Conservation (phyloP, 2,113 vertebrate species). For the Gymnorhina tibicen region DNA sequence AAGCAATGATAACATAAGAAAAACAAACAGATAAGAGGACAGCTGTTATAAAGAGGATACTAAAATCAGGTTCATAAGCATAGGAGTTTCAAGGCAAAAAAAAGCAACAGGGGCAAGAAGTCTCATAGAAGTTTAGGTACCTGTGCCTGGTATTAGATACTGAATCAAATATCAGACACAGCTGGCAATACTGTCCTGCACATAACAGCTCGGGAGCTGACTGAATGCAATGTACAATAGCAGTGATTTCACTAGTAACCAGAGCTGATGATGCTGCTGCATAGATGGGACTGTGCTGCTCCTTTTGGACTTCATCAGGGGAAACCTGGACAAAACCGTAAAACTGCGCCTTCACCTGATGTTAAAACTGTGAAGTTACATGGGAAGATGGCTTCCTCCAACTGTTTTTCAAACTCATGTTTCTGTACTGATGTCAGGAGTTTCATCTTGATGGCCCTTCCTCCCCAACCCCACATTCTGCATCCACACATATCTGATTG, state of each 20-base stretch:
- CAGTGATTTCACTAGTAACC: not conserved
- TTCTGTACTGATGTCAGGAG: not conserved
- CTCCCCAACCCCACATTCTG: not conserved
- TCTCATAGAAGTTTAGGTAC: not conserved
- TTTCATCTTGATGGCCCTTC: not conserved
- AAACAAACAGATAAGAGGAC: not conserved
- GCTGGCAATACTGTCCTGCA: not conserved
- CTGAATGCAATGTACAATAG: not conserved
- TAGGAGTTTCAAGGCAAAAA: not conserved
- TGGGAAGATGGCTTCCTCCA: not conserved
- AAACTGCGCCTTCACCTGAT: not conserved
- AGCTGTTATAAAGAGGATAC: not conserved
- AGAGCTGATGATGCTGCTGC: not conserved
- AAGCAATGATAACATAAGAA: not conserved
- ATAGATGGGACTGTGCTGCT: not conserved
- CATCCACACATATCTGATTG: rapidly evolving
- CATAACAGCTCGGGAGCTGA: not conserved
- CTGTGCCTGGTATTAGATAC: not conserved
- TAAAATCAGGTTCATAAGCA: not conserved
- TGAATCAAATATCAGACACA: not conserved
- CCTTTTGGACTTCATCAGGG: not conserved
- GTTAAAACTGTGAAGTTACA: not conserved
- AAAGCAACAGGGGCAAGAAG: not conserved
- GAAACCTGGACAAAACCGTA: not conserved
- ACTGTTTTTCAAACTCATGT: not conserved